A percentile compares a stretch with the other conserved stretches of the same genome.
These are phyloP conservation scores for Threskiornis aethiopicus DNA, from an alignment of 2,797 vertebrate species.

Conservation along the genomic window DNA sequence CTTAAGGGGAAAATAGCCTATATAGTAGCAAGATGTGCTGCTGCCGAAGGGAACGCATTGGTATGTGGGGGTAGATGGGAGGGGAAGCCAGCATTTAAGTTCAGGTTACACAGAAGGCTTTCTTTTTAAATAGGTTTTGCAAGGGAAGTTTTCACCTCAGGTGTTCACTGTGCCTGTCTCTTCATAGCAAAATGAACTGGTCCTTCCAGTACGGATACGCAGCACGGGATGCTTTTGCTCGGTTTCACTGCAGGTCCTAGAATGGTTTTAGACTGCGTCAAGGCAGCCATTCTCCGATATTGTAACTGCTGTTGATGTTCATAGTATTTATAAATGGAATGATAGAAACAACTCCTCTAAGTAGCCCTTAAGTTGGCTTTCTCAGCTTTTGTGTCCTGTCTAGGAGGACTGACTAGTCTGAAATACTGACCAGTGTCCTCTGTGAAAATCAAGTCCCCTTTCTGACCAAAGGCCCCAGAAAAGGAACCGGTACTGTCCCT, in stretches of 20 bases:
- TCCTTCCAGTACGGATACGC: not conserved
- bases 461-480: not conserved
- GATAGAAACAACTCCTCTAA: not conserved
- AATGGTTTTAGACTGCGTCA: not conserved
- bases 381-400: not conserved
- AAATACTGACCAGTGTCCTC: not conserved
- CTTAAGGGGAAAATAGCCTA: not conserved
- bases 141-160: not conserved
- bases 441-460: not conserved
- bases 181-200: not conserved
- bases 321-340: constrained; percentile 37
- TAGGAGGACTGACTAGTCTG: not conserved
- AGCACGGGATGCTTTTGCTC: not conserved
- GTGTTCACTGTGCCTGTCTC: not conserved
- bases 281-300: not conserved
- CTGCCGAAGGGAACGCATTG: not conserved
- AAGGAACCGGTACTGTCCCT: not conserved
- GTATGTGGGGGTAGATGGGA: not conserved
- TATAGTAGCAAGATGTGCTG: not conserved
- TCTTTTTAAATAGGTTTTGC: not conserved
- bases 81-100: not conserved
- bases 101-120: not conserved
- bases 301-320: not conserved
- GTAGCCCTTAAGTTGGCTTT: not conserved
- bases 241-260: not conserved